Evolutionary conservation across 2,113 vertebrate genomes (phyloP), one percentile per base, ranked within the genome.

Genomic region (Urocolius indicus): DNA sequence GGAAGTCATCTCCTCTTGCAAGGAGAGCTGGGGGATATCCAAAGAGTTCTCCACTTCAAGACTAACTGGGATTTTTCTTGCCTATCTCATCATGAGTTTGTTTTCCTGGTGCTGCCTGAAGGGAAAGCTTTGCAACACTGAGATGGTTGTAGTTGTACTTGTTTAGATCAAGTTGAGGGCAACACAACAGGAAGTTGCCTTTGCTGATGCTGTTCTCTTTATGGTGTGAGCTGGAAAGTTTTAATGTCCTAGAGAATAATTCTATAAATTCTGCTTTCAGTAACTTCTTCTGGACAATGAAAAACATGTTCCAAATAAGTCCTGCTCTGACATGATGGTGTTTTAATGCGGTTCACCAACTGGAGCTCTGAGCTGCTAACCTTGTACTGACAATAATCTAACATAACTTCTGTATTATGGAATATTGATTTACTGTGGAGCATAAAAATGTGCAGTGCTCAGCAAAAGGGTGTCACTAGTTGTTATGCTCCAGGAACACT

Each of bases 391-490:
- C 76, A 65, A 3, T 68, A 51, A n/a, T n/a, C n/a, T n/a, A n/a
- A n/a, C 13, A 17, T 41, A 3, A 52, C 72, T 67, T 72, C 71
- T 78, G 52, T 65, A 45, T 75, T n/a, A 78, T 3, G 69, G 94
- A 93, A 87, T 94, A 96, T 95, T 96, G 94, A 96, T 97, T 96
- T 92, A 93, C 88, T 91, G 93, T 12, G 65, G 76, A 87, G 76
- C 84, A 34, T 93, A 81, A 93, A 95, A 96, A 96, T 95, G 76
- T 95, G 94, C 88, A n/a, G 29, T 26, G 0, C 93, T 95, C 93
- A 97, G 96, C 95, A 95, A 88, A 96, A 96, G 93, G 92, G 92
- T 95, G 95, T 95, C 94, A 69, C 85, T 82, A 91, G 72, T 96
- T 96, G 94, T 96, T 94, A 78, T 94, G 93, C 95, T 96, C 86